Conservation (phyloP, 2,113 vertebrate species). For the Cheirogaleus medius region DNA sequence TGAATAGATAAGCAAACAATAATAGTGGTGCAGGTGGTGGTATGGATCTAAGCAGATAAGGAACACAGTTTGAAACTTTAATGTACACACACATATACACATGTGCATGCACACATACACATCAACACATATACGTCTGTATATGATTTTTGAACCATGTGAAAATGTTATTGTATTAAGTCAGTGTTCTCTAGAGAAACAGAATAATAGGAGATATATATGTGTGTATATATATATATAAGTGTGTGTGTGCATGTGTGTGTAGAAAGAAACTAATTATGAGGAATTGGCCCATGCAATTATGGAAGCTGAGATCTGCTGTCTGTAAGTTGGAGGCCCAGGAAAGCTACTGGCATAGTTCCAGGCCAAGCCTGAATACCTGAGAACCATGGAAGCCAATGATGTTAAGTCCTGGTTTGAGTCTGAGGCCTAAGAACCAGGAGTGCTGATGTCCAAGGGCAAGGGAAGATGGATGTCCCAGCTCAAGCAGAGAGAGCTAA, state of each 20-base stretch:
- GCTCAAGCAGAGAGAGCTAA: neutral
- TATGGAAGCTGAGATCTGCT: neutral
- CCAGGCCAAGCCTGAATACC: neutral
- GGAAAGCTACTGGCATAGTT: neutral
- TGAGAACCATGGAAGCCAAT: neutral
- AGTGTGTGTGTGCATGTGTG: no score
- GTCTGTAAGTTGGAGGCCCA: neutral
- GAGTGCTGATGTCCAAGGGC: neutral
- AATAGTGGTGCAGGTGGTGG: neutral
- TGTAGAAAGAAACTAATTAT: neutral
- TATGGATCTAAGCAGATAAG: neutral
- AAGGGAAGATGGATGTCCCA: neutral
- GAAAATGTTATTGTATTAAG: neutral
- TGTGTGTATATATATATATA: neutral
- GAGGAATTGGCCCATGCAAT: neutral
- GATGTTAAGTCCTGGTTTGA: neutral
- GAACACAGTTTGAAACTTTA: neutral
- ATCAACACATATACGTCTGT: neutral
- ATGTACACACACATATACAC: rapidly evolving
- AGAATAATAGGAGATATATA: neutral
- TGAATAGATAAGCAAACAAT: neutral
- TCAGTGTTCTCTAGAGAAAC: neutral
- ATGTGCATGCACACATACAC: neutral
- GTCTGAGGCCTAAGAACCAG: neutral
- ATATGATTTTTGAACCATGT: neutral